Evolutionary conservation across 2,888 invertebrate genomes (phyloP).

Genomic region (Drosophila aldrichi): DNA sequence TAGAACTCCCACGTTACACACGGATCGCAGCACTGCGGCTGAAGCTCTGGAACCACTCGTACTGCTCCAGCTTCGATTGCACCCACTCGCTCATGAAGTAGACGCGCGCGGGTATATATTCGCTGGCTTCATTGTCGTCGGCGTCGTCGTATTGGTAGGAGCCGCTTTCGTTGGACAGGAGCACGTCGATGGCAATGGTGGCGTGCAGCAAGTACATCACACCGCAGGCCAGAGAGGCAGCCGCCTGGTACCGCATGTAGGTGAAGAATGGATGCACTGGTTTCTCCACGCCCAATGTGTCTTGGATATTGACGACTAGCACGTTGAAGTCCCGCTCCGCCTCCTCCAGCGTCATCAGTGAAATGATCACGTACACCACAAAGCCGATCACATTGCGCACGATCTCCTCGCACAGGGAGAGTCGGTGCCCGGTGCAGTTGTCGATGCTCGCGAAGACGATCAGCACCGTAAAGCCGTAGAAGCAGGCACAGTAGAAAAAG

Average conservation of each 20-base stretch:
- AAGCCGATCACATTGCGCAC: conserved; percentile 26
- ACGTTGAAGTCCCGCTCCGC: conserved; percentile 42
- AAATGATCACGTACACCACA: conserved; percentile 25
- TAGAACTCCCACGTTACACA: not conserved
- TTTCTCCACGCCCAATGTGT: conserved; percentile 8
- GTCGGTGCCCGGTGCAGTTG: conserved; percentile 42
- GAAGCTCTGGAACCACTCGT: conserved; percentile 33
- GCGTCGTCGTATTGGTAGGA: not conserved
- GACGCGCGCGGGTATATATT: conserved; percentile 45
- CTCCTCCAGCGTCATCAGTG: conserved; percentile 43
- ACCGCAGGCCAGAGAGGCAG: conserved; percentile 19
- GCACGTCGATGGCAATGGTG: conserved; percentile 48
- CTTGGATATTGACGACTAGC: conserved; percentile 8
- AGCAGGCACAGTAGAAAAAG: conserved; percentile 13
- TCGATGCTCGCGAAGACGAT: conserved; percentile 51
- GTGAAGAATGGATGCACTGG: conserved; percentile 49
- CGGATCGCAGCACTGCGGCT: too few species aligned
- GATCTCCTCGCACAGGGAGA: conserved; percentile 36
- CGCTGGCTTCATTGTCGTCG: not conserved
- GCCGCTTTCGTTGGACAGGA: conserved; percentile 41
- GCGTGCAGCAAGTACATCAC: conserved; percentile 50
- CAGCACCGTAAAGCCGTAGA: conserved; percentile 35
- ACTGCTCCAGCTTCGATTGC: conserved; percentile 31
- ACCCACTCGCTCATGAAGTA: conserved; percentile 35
- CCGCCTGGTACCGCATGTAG: conserved; percentile 42